Percentiles rank a stretch among this genome's conserved stretches.
These are phyloP conservation scores for Beaufortia kweichowensis DNA, from an alignment of 2,113 vertebrate species.

Conservation along the genomic window DNA sequence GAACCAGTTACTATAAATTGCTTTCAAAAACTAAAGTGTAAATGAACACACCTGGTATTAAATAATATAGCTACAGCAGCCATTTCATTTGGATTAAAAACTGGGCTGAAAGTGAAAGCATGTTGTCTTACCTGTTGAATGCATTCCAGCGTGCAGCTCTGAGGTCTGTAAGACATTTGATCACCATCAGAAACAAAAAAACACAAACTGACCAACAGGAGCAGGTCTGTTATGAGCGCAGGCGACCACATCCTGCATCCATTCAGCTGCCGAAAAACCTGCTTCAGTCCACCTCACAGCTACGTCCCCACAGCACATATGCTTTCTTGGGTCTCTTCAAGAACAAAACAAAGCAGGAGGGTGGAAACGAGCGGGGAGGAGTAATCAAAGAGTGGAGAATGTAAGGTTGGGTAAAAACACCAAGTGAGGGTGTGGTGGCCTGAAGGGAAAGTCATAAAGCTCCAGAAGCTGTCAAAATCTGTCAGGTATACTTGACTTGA, in stretches of 20 bases:
- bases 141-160: conserved; percentile 69
- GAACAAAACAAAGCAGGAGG: neutral
- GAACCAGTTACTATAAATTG: too few species aligned
- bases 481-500: conserved; percentile 7
- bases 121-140: conserved; percentile 63
- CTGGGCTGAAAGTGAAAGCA: neutral
- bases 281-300: neutral
- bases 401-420: neutral
- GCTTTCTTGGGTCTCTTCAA: neutral
- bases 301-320: neutral
- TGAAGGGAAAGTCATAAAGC: conserved; percentile 39
- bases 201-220: neutral
- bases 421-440: conserved; percentile 63
- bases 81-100: too few species aligned
- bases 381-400: too few species aligned
- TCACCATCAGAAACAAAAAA: conserved; percentile 37
- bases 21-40: too few species aligned
- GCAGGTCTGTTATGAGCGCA: conserved; percentile 45
- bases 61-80: neutral
- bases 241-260: conserved; percentile 60
- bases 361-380: neutral
- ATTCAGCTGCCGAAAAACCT: neutral
- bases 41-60: too few species aligned
- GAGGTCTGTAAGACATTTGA: conserved; percentile 51
- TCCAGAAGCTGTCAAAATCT: conserved; percentile 3